These are phyloP conservation scores for Balanococcus diminutus DNA, from an alignment of 2,888 invertebrate genomes.

Conservation along the genomic window DNA sequence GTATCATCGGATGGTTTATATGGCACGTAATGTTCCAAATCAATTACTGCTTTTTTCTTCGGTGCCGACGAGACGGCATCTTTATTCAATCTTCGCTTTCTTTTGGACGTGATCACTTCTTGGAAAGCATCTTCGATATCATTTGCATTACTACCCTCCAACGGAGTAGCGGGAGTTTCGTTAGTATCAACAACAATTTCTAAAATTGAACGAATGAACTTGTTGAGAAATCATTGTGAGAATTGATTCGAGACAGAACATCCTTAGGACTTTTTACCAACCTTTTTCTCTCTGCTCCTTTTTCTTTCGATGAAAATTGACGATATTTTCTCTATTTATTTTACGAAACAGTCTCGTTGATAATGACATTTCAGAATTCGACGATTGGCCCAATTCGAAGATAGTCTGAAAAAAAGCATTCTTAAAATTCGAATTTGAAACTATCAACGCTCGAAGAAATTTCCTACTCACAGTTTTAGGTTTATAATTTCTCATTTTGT, in stretches of 20 bases:
- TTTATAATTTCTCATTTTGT: constrained; percentile 76
- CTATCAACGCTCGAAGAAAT: background rate
- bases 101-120: constrained; percentile 57
- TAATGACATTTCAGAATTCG: constrained; percentile 76
- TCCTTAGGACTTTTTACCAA: background rate
- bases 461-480: constrained; percentile 72
- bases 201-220: background rate
- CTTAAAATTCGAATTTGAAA: background rate
- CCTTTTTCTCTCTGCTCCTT: constrained; percentile 60
- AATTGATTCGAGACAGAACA: background rate
- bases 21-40: constrained; percentile 85
- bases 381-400: constrained; percentile 86
- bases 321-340: constrained; percentile 70
- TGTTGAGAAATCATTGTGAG: background rate
- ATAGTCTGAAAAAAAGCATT: constrained; percentile 74
- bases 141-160: constrained; percentile 58
- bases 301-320: constrained; percentile 62
- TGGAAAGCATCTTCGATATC: constrained; percentile 59
- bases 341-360: constrained; percentile 89
- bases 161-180: constrained; percentile 61
- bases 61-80: constrained; percentile 40
- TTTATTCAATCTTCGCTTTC: constrained; percentile 55
- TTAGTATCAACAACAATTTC: background rate
- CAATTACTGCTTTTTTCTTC: constrained; percentile 60
- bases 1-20: constrained; percentile 84